Evolutionary conservation across 2,113 vertebrate species (phyloP).

Genomic region (Uria aalge): DNA sequence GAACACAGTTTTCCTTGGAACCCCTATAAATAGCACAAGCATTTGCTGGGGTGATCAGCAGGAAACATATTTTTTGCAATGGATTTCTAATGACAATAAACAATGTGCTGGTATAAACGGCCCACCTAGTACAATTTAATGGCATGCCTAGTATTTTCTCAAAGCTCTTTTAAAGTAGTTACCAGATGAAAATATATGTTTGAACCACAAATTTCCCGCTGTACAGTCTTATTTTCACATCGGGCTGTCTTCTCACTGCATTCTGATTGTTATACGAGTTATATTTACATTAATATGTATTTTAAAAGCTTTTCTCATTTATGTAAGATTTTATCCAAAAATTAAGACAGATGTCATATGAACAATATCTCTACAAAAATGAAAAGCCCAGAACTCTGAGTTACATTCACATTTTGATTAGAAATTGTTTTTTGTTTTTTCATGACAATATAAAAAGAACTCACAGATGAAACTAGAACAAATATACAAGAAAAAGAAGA

Average conservation of each 20-base stretch:
- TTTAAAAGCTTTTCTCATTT: not conserved
- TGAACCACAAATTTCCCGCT: not conserved
- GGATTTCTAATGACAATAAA: conserved; percentile 35
- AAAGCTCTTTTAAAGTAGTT: not conserved
- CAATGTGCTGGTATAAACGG: not conserved
- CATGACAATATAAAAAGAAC: not conserved
- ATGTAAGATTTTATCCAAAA: not conserved
- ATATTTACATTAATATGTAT: not conserved
- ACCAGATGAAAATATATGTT: conserved; percentile 23
- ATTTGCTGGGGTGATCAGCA: not conserved
- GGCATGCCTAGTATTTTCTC: not conserved
- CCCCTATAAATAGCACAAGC: not conserved
- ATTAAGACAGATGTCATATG: not conserved
- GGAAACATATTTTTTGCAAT: not conserved
- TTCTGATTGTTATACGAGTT: not conserved
- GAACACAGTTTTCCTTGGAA: not conserved
- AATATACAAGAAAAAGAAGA: not conserved
- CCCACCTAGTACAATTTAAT: not conserved
- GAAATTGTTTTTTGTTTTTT: not conserved
- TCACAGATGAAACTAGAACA: not conserved
- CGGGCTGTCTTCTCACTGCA: not conserved
- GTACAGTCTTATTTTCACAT: not conserved
- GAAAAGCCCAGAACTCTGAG: not conserved
- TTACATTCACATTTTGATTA: not conserved
- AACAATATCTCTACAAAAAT: not conserved